These are phyloP conservation scores for Albula glossodonta DNA, from an alignment of 2,113 vertebrate genomes.

Conservation along the genomic window DNA sequence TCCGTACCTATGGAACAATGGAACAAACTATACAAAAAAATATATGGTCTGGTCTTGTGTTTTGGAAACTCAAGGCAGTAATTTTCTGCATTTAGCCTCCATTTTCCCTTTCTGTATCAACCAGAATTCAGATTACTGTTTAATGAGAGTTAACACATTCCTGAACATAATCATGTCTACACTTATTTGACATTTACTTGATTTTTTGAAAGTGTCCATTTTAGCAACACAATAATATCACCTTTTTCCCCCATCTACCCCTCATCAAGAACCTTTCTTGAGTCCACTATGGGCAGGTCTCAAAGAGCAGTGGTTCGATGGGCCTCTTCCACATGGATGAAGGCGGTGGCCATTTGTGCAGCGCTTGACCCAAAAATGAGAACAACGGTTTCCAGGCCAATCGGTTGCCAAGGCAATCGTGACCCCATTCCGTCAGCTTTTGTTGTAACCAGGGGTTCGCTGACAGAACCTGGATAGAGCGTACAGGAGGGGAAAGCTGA, in stretches of 20 bases:
- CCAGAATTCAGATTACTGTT: background rate
- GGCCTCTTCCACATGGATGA: background rate
- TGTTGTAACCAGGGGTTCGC: conserved; percentile 18
- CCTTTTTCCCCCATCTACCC: background rate
- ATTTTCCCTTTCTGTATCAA: background rate
- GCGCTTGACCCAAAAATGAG: conserved; percentile 46
- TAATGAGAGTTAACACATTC: background rate
- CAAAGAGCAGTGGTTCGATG: background rate
- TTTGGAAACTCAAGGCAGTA: background rate
- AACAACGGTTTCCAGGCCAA: conserved; percentile 44
- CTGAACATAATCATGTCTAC: background rate
- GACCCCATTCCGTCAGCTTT: conserved; percentile 54
- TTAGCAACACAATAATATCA: background rate
- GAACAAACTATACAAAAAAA: background rate
- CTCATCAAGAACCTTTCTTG: background rate
- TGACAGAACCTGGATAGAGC: conserved; percentile 16
- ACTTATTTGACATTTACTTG: background rate
- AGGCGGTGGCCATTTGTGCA: conserved; percentile 10
- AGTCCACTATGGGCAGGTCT: background rate
- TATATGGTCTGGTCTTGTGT: background rate
- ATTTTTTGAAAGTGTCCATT: background rate
- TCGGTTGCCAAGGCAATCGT: conserved; percentile 41
- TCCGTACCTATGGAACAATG: background rate
- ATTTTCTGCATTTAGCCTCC: background rate
- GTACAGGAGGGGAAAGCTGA: background rate